phyloP scores from a whole-genome alignment of 2,888 invertebrate species.

The Steinernema scapterisci region DNA sequence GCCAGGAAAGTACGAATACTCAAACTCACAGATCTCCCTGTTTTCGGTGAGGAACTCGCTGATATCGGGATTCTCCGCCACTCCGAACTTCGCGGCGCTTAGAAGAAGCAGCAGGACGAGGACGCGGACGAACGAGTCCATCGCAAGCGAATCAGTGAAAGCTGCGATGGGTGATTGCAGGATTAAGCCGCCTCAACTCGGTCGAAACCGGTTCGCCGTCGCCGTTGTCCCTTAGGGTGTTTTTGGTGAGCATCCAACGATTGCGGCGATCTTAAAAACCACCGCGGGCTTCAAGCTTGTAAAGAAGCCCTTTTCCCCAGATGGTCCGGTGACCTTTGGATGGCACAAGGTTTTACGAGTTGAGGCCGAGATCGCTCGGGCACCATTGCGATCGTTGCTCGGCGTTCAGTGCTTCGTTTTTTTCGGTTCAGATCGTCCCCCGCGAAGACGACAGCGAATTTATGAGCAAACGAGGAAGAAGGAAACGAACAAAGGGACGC shows the following conservation, averaged over 20 bases:
- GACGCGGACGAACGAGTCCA: not conserved
- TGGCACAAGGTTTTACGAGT: not conserved
- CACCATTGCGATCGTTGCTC: not conserved
- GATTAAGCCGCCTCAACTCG: not conserved
- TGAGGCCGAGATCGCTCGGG: not conserved
- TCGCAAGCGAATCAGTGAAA: not conserved
- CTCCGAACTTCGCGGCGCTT: not conserved
- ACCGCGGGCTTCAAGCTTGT: not conserved
- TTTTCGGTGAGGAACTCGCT: constrained; percentile 18
- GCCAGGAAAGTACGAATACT: not conserved
- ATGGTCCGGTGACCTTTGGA: not conserved
- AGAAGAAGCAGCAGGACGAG: not conserved
- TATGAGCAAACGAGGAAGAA: not conserved
- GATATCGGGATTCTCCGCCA: not conserved
- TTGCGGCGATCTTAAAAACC: not conserved
- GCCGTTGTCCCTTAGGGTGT: not conserved
- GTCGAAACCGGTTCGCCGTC: not conserved
- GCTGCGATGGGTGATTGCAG: not conserved
- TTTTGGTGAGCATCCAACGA: not conserved
- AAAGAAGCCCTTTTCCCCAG: no score
- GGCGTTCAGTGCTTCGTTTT: not conserved
- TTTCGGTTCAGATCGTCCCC: not conserved
- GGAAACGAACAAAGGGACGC: not conserved
- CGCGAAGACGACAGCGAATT: not conserved
- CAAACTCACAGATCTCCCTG: constrained; percentile 6